Percentiles rank a stretch among this genome's conserved stretches.
phyloP scores from a whole-genome alignment of 2,797 vertebrate species.

The Yasuhikotakia modesta region DNA sequence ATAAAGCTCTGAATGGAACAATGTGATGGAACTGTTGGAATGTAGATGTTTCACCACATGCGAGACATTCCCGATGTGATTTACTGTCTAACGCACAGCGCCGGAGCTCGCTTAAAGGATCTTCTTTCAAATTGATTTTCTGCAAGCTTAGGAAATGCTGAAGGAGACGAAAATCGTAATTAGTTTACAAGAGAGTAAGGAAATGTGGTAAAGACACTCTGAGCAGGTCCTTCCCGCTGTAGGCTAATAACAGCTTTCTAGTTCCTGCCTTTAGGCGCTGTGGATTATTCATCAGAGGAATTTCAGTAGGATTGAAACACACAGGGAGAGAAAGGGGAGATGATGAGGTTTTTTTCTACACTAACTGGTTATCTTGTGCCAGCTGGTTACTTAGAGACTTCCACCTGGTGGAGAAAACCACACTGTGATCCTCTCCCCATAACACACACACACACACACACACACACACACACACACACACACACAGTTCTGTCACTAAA shows the following conservation, averaged over 20 bases:
- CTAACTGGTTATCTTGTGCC: slow-evolving; percentile 54
- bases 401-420: slow-evolving; percentile 54
- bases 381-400: slow-evolving; percentile 54
- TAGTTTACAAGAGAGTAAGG: slow-evolving; percentile 26
- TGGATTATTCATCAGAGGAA: slow-evolving; percentile 49
- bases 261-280: slow-evolving; percentile 27
- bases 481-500: too few relatives aligned
- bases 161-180: slow-evolving; percentile 37
- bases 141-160: slow-evolving; percentile 30
- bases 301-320: slow-evolving; percentile 22
- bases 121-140: slow-evolving; percentile 35
- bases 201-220: slow-evolving; percentile 21
- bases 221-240: slow-evolving; percentile 3
- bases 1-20: slow-evolving; percentile 20
- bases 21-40: slow-evolving; percentile 32
- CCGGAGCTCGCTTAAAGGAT: slow-evolving; percentile 37
- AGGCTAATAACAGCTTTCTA: slow-evolving; percentile 33
- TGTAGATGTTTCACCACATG: slow-evolving; percentile 25
- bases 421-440: slow-evolving; percentile 35
- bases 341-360: slow-evolving; percentile 1
- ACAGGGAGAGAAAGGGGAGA: slow-evolving; percentile 32
- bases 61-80: not conserved
- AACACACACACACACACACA: slow-evolving; percentile 27
- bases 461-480: too few relatives aligned
- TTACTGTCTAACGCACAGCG: slow-evolving; percentile 21